Evolutionary conservation across 2,797 vertebrate genomes (phyloP).

Genomic region (Scyliorhinus canicula): DNA sequence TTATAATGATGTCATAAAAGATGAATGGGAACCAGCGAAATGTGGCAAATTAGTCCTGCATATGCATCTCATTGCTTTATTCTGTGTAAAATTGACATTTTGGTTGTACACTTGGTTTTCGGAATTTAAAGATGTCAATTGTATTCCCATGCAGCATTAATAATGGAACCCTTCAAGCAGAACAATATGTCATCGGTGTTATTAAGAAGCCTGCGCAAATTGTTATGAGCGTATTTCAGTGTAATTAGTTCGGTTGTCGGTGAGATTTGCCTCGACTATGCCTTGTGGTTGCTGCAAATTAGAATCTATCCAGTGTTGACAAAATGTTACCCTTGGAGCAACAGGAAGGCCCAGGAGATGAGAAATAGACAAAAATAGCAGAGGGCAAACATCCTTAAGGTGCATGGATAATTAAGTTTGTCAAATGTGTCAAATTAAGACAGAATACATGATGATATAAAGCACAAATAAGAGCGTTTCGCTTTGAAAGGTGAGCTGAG

Average conservation of each 20-base stretch:
- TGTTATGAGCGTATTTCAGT: constrained; percentile 3
- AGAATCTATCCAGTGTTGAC: background rate
- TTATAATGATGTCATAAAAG: background rate
- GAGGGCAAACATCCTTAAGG: background rate
- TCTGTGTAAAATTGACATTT: constrained; percentile 25
- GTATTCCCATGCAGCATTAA: constrained; percentile 1
- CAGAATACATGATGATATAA: background rate
- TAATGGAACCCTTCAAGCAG: constrained; percentile 21
- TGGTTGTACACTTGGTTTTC: background rate
- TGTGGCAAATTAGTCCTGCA: background rate
- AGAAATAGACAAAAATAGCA: background rate
- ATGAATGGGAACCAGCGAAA: background rate
- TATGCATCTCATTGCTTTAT: background rate
- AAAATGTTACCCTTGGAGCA: background rate
- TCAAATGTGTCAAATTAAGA: background rate
- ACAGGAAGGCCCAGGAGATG: background rate
- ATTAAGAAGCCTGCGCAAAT: constrained; percentile 29
- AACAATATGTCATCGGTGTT: constrained; percentile 27
- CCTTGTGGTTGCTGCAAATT: constrained; percentile 25
- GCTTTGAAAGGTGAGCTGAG: background rate
- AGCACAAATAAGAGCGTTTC: background rate
- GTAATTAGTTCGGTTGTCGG: constrained; percentile 18
- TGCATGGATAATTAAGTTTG: background rate
- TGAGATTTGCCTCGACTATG: background rate
- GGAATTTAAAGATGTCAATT: constrained; percentile 10